Conservation (phyloP, 2,888 invertebrate species). For the Cerastis rubricosa region DNA sequence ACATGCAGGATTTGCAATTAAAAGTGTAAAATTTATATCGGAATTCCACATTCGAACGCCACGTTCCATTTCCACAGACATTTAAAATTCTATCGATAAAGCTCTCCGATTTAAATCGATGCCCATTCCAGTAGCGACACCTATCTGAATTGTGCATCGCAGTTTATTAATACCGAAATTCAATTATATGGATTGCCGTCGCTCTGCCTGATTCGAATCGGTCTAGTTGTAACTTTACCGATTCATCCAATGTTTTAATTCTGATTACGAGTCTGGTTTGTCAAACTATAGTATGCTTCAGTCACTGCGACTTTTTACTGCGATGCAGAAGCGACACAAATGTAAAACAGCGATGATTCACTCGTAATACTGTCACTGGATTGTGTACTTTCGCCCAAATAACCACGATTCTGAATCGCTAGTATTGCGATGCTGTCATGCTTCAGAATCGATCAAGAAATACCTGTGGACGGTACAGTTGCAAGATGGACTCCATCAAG, state of each 20-base stretch:
- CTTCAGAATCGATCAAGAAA: background rate
- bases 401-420: background rate
- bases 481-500: background rate
- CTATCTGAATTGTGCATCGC: conserved; percentile 48
- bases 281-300: background rate
- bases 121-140: conserved; percentile 37
- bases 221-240: conserved; percentile 33
- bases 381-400: background rate
- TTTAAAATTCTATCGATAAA: conserved; percentile 41
- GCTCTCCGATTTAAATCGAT: conserved; percentile 45
- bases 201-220: conserved; percentile 35
- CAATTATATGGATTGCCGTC: conserved; percentile 40
- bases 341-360: background rate
- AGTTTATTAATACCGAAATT: conserved; percentile 55
- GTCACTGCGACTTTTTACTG: too few relatives aligned
- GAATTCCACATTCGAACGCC: conserved; percentile 3
- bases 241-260: conserved; percentile 25
- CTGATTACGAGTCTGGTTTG: conserved; percentile 6
- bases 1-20: background rate
- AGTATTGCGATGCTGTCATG: background rate
- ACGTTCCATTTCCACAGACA: conserved; percentile 20
- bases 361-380: background rate
- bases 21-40: conserved; percentile 7
- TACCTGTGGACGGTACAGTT: background rate
- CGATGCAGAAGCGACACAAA: too few relatives aligned